Conservation (phyloP, 2,797 vertebrate genomes). For the Peromyscus eremicus region DNA sequence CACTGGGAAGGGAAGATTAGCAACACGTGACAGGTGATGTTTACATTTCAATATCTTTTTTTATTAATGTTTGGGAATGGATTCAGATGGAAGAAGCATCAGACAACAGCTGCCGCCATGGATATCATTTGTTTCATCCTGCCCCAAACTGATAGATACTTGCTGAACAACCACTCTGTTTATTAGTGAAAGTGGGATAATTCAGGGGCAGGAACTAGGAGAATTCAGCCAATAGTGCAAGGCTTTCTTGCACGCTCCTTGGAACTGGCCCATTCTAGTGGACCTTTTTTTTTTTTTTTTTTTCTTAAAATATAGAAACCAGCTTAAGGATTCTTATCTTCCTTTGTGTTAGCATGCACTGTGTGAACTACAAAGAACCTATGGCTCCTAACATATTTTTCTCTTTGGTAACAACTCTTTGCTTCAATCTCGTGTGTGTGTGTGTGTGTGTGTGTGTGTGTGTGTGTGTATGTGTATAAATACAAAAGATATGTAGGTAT, state of each 20-base stretch:
- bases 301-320: not conserved
- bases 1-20: constrained; percentile 27
- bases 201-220: not conserved
- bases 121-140: not conserved
- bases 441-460: too few relatives aligned
- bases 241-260: not conserved
- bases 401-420: too few relatives aligned
- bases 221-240: not conserved
- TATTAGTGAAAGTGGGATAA: not conserved
- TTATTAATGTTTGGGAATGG: constrained; percentile 16
- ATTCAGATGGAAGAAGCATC: constrained; percentile 26
- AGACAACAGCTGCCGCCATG: not conserved
- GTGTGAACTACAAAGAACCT: not conserved
- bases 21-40: constrained; percentile 38
- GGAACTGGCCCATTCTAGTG: not conserved
- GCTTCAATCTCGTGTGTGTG: not conserved
- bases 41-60: constrained; percentile 57
- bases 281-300: not conserved
- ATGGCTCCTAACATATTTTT: not conserved
- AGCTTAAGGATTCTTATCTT: too few relatives aligned
- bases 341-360: not conserved
- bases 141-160: not conserved
- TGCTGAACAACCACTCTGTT: not conserved
- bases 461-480: too few relatives aligned
- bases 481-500: too few relatives aligned